Conservation (phyloP, 2,113 vertebrate genomes). For the Bungarus multicinctus region DNA sequence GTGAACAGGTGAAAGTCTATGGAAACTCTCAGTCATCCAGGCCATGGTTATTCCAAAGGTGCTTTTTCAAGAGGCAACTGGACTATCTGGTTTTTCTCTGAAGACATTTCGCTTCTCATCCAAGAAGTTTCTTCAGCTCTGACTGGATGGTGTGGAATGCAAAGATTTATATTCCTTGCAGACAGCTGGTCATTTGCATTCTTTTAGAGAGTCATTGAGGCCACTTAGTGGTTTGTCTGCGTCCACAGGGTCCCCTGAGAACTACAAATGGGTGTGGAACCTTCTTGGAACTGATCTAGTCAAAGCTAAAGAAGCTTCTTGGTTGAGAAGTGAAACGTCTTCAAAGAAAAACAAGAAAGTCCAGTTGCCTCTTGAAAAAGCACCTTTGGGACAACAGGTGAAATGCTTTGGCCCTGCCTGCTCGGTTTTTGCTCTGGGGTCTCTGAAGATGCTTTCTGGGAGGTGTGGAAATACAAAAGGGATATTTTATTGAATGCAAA, state of each 20-base stretch:
- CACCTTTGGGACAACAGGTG: not conserved
- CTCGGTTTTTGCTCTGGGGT: not conserved
- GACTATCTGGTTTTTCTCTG: not conserved
- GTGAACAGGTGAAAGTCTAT: not conserved
- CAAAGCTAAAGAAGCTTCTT: not conserved
- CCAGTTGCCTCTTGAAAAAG: not conserved
- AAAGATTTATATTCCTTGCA: not conserved
- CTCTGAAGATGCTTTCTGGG: not conserved
- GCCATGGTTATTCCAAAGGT: not conserved
- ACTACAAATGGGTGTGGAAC: not conserved
- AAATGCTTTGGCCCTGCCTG: not conserved
- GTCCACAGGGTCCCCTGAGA: not conserved
- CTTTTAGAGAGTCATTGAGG: not conserved
- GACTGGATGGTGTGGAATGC: not conserved
- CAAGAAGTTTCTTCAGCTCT: not conserved
- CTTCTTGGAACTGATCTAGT: not conserved
- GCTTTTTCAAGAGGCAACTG: not conserved
- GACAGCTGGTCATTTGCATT: not conserved
- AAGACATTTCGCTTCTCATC: not conserved
- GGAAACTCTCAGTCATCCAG: not conserved
- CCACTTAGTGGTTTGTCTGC: not conserved
- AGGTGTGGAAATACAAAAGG: not conserved
- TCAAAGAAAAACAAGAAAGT: not conserved
- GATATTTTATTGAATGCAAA: not conserved
- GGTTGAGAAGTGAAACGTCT: not conserved